Base-by-base conservation (phyloP, 2,888 invertebrate species). In the Eupithecia dodoneata region DNA sequence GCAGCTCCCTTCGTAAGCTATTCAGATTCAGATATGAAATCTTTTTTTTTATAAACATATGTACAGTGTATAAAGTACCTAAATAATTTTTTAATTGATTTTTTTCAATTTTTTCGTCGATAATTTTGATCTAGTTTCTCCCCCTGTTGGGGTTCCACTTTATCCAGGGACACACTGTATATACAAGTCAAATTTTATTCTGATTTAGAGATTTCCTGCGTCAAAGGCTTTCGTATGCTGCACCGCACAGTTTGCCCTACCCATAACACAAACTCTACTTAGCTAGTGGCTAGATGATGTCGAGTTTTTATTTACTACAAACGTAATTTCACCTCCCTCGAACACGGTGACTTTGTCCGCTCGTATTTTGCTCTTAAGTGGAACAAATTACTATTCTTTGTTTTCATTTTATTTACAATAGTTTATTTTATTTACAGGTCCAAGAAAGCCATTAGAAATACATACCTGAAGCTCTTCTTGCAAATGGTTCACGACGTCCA, bases 381-480 rank as follows among this genome's bases (percentile, higher is more conserved):
- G n/a, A n/a, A 18, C 59, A 59, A 18, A 59, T 30, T 3, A 18
- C 3, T 18, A 9, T 59, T 18, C 18, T 18, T 59, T 59, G 18
- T 59, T 18, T 59, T 18, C 9, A 3, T 59, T 59, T 18, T 18
- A 59, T 18, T 18, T 12, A 30, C 9, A 63, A 3, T 55, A 18
- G 18, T 59, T 18, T 59, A 63, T 63, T 30, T 63, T 15, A 18
- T 44, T 44, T 45, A 69, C 2, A 44, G 44, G 30, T 47, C 18
- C 7, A 42, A 30, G 73, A 76, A 76, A 76, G 71, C 74, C 13
- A 41, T 55, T 63, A 69, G 42, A 71, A 49, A 42, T 65, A 86
- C 94, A 91, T 96, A 97, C 97, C 97, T 97, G 97, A 85, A 97
- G 96, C 88, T 97, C 97, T 77, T 96, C 96, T 90, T 97, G 97